Evolutionary conservation across 2,888 invertebrate species (phyloP).

Genomic region (Napeogenes sylphis): DNA sequence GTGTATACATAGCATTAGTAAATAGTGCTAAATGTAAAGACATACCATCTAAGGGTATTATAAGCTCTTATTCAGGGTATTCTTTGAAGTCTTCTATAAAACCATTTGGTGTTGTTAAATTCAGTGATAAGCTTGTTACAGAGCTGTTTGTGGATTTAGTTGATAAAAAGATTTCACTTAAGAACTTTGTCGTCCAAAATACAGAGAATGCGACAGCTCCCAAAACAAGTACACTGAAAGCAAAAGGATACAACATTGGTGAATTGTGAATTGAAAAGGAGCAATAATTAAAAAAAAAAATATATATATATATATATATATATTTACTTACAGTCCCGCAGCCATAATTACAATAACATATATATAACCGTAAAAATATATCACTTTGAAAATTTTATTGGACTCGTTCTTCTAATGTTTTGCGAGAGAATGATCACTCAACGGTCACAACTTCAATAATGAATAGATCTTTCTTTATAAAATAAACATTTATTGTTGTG

Average conservation of each 20-base stretch:
- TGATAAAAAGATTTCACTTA: slow-evolving; percentile 37
- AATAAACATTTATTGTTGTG: slow-evolving; percentile 9
- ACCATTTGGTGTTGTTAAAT: slow-evolving; percentile 13
- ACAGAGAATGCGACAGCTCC: slow-evolving; percentile 50
- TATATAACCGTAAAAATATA: not conserved
- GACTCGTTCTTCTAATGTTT: not conserved
- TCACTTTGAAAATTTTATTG: not conserved
- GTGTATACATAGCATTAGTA: no score
- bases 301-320: no score
- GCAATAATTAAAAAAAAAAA: not conserved
- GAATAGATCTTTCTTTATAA: slow-evolving; percentile 7
- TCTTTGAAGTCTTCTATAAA: slow-evolving; percentile 37
- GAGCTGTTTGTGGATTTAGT: slow-evolving; percentile 14
- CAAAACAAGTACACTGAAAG: slow-evolving; percentile 44
- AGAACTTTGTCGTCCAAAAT: slow-evolving; percentile 52
- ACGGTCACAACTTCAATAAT: not conserved
- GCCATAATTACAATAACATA: slow-evolving; percentile 23
- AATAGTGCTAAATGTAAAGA: not conserved
- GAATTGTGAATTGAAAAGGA: not conserved
- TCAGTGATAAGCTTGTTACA: slow-evolving; percentile 13
- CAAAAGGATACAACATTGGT: not conserved
- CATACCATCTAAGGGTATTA: slow-evolving; percentile 11
- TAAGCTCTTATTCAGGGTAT: slow-evolving; percentile 36
- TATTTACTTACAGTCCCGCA: slow-evolving; percentile 47
- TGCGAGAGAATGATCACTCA: not conserved